Evolutionary conservation across 2,888 invertebrate genomes (phyloP), one percentile per base, ranked within the genome.

Genomic region (Dusona sp.): DNA sequence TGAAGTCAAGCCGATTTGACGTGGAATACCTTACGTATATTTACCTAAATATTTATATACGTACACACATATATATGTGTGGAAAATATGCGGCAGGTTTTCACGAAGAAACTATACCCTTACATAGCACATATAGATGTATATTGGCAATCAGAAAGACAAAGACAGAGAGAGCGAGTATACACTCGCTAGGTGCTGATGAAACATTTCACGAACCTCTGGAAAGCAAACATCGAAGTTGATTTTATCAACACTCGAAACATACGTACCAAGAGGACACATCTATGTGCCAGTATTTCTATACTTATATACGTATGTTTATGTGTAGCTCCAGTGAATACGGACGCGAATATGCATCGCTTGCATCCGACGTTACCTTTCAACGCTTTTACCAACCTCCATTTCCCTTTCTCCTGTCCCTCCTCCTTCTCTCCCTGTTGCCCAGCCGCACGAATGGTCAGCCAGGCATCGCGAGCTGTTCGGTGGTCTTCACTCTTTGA

Each of bases 221-320:
- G 86, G 83, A 89, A 90, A 92, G 90, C 91, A 91, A 92, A 92
- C 90, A 91, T 88, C 88, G 87, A 86, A 89, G 89, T 92, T 90
- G 92, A 92, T 92, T 92, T 90, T 89, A 90, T 90, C 91, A 89
- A 87, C 89, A 84, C 83, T 81, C 86, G 88, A 88, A 88, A 88
- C 87, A 85, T 74, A 85, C 81, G 81, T 88, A 81, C 67, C 22
- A 45, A 51, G 65, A 51, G 65, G 70, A 64, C 54, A 22, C 19
- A 38, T n/a, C n/a, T 25, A 61, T 64, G 70, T 54, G 38, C 70
- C 54, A 38, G 13, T 29, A 36, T 79, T 1, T 38, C 38, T 38
- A 25, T n/a, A 48, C 25, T 57, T 70, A n/a, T 64, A 29, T 79
- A 42, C 25, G 33, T 51, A 72, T 72, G 48, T 70, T 22, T 45